Evolutionary conservation across 2,888 invertebrate species (phyloP), one percentile per base, ranked within the genome.

Genomic region (Tolmerus cingulatus): DNA sequence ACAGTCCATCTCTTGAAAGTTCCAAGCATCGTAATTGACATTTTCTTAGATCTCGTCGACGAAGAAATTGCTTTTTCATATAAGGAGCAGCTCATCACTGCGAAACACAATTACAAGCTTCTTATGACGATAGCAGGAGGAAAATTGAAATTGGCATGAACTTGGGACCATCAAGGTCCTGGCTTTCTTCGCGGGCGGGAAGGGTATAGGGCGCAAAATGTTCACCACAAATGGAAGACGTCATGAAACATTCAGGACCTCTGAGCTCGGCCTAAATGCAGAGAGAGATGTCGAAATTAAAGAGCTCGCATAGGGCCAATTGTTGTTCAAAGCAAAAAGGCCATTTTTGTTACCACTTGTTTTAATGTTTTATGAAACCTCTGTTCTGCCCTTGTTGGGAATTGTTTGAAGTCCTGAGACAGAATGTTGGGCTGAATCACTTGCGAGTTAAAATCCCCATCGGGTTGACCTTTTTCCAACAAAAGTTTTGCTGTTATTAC

Each of bases 31-130:
- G 23, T 78, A 34, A 40, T 78, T 78, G 43, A 19, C 43, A 43
- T 78, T 78, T 78, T 78, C 78, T 23, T 78, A 66, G 66, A 66
- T 66, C 66, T 66, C 27, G 66, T 14, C 66, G 16, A 43, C 23
- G 78, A 78, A 40, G 43, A 78, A 78, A 78, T 78, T 78, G 78
- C 40, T 43, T 78, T 40, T 78, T 43, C 43, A 43, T 40, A 40
- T 78, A 43, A 43, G 78, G 43, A 43, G 8, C 23, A 19, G 78
- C 37, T 23, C 23, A 23, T 37, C 43, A n/a, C 78, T n/a, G 37
- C 19, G 37, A 43, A 40, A 78, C 23, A 78, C 78, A 78, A 78
- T 66, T 66, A 66, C 66, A 23, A 23, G 78, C 78, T 19, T 16
- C 23, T 40, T 78, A 43, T 78, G 78, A 19, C 37, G 43, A 43